A percentile compares a stretch with the other conserved stretches of the same genome.
phyloP scores from a whole-genome alignment of 37 sponge, comb jelly and placozoan species.

The Ephydatia muelleri region DNA sequence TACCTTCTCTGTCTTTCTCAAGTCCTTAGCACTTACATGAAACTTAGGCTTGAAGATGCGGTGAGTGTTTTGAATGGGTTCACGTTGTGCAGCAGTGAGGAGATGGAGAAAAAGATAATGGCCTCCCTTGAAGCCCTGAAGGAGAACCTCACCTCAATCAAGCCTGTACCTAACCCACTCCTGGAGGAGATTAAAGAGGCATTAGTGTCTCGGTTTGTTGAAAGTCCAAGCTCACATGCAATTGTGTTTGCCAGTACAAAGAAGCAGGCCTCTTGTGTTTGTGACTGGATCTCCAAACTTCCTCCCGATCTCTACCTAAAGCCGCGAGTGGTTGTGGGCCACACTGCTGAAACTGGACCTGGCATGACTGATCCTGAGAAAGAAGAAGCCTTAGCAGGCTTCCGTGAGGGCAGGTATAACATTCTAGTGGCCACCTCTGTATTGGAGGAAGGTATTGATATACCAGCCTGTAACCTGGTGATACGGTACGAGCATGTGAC shows the following conservation, averaged over 20 bases:
- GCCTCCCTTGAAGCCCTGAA: slow-evolving; percentile 2
- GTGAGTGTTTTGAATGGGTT: slow-evolving; percentile 24
- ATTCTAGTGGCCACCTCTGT: slow-evolving; percentile 90
- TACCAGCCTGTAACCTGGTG: slow-evolving; percentile 86
- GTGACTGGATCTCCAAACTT: slow-evolving; percentile 30
- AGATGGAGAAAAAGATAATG: slow-evolving; percentile 2
- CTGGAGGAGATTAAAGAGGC: slow-evolving; percentile 21
- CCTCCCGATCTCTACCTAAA: neutral
- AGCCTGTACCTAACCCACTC: slow-evolving; percentile 39
- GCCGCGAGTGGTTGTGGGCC: slow-evolving; percentile 43
- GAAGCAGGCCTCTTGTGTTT: slow-evolving; percentile 40
- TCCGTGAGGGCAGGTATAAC: slow-evolving; percentile 75
- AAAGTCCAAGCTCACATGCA: slow-evolving; percentile 20
- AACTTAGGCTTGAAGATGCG: slow-evolving; percentile 43
- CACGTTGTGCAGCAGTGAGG: neutral
- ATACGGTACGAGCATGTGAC: slow-evolving; percentile 78
- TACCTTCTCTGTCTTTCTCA: slow-evolving; percentile 22
- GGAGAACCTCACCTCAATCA: slow-evolving; percentile 2
- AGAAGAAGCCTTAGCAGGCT: slow-evolving; percentile 63
- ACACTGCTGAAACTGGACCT: slow-evolving; percentile 24
- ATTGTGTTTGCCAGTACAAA: slow-evolving; percentile 61
- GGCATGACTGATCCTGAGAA: slow-evolving; percentile 74
- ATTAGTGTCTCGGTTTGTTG: slow-evolving; percentile 14
- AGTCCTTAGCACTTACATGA: slow-evolving; percentile 25
- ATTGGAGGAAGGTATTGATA: slow-evolving; percentile 95